phyloP scores from a whole-genome alignment of 1,140 invertebrate genomes.

The Diorhabda sublineata region DNA sequence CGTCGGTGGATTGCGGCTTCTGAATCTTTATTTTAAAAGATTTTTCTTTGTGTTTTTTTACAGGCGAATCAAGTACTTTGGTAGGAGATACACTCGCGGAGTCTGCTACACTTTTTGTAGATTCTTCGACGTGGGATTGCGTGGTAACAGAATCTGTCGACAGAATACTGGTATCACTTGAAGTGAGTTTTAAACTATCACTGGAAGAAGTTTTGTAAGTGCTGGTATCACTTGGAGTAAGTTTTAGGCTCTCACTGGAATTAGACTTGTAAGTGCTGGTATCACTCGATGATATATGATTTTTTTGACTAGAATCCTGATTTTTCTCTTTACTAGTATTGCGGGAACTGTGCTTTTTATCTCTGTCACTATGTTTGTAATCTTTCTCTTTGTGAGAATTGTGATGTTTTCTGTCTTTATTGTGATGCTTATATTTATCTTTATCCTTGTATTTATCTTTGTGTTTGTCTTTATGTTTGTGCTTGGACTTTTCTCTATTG shows the following conservation, averaged over 20 bases:
- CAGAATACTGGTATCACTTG: no score
- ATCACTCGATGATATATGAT: no score
- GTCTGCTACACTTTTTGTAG: slow-evolving; percentile 20
- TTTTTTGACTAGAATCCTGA: no score
- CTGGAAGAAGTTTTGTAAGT: no score
- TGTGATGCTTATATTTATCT: slow-evolving; percentile 32
- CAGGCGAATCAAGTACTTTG: slow-evolving; percentile 19
- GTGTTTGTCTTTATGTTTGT: slow-evolving; percentile 31
- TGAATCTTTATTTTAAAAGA: slow-evolving; percentile 36
- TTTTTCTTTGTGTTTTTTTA: slow-evolving; percentile 33
- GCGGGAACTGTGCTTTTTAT: slow-evolving; percentile 22
- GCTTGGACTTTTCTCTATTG: slow-evolving; percentile 25
- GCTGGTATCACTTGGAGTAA: no score
- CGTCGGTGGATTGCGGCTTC: slow-evolving; percentile 37
- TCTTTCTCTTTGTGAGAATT: slow-evolving; percentile 22
- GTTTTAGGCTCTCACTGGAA: no score
- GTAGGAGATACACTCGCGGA: slow-evolving; percentile 17
- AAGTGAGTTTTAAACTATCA: no score
- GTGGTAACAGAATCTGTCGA: no score
- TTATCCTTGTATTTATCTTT: slow-evolving; percentile 26
- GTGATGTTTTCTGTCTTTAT: slow-evolving; percentile 27
- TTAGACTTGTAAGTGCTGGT: no score
- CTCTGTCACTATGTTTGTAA: slow-evolving; percentile 25
- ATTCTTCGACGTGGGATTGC: background rate
- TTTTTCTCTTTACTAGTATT: no score